Evolutionary conservation across 1,140 invertebrate genomes (phyloP), one percentile per base, ranked within the genome.

Genomic region (Globodera rostochiensis): DNA sequence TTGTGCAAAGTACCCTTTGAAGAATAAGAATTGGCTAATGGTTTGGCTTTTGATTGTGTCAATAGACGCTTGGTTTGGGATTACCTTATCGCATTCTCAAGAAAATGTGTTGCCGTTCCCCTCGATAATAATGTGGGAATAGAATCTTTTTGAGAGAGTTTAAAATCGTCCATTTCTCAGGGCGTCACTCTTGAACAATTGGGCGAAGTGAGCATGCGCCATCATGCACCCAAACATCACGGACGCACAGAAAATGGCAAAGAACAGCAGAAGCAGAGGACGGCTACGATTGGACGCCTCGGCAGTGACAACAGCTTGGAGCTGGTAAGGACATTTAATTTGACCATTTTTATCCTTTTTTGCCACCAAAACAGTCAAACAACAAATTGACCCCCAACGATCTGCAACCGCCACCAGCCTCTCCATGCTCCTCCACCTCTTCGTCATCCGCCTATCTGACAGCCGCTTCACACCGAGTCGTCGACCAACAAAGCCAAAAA

Each of bases 141-240:
- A 75, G 13, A 36, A 47, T 19, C 6, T 47, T 46, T 75, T 75
- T 75, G 13, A 13, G 3, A 36, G 57, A 9, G 36, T 15, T n/a
- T 67, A 45, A 76, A 76, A 19, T 60, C 53, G n/a, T 15, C 2
- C 60, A 66, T 21, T 15, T 15, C 13, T 78, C 8, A 84, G 85
- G 77, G 86, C 77, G 69, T 90, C 82, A 83, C 84, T 81, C 15
- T 85, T 82, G 75, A 84, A 85, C 76, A 83, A 50, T 81, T 73
- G 73, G 60, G 64, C 8, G 46, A 69, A 57, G 81, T 25, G 25
- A 80, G 19, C 36, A 80, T 47, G 76, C 21, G 25, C 15, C 6
- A 76, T 57, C 36, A 57, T 57, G 13, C 53, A 50, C 74, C 53
- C 3, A 76, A 76, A 64, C 57, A 76, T n/a, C 57, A 53, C 64